These are phyloP conservation scores for Meloidogyne exigua DNA, from an alignment of 1,140 invertebrate species.

Conservation along the genomic window DNA sequence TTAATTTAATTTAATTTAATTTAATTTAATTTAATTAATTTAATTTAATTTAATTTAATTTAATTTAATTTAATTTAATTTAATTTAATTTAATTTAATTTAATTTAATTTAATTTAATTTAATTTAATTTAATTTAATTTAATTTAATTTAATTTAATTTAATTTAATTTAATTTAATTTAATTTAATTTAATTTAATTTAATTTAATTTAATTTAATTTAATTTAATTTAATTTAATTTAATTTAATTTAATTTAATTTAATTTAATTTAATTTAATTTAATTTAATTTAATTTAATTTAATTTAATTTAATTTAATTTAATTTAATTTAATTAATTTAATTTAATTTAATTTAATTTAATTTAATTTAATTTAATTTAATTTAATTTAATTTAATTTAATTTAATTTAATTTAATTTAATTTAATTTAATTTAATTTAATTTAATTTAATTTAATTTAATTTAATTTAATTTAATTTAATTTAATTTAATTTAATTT, in stretches of 20 bases:
- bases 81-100: not conserved
- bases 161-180: not conserved
- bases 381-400: not conserved
- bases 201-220: not conserved
- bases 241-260: no score
- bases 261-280: not conserved
- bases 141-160: no score
- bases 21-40: not conserved
- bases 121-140: not conserved
- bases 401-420: no score
- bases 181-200: no score
- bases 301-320: not conserved
- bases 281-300: no score
- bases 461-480: not conserved
- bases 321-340: no score
- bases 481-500: no score
- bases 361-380: not conserved
- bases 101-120: no score
- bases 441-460: no score
- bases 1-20: no score
- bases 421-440: not conserved
- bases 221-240: not conserved
- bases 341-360: no score
- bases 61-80: not conserved
- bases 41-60: no score